Evolutionary conservation across 2,113 vertebrate species (phyloP).

Genomic region (Takifugu bimaculatus): DNA sequence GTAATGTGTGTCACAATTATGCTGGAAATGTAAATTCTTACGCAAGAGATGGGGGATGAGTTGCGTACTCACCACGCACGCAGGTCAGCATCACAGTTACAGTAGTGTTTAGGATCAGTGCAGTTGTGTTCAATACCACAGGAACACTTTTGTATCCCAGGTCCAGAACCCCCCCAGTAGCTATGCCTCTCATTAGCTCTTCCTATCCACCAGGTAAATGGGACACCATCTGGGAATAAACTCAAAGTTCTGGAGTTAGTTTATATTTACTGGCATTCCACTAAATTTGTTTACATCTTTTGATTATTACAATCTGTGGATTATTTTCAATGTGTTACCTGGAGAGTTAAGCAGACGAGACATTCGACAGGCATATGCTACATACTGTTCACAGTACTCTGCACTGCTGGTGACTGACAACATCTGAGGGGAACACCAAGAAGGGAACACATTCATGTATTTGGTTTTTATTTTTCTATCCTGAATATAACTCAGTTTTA

Average conservation of each 20-base stretch:
- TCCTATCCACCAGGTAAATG: constrained; percentile 94
- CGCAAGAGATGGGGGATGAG: neutral
- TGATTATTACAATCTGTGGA: neutral
- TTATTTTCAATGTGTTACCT: constrained; percentile 73
- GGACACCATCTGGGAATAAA: constrained; percentile 78
- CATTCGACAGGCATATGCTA: constrained; percentile 89
- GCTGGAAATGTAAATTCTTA: neutral
- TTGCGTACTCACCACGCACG: constrained; percentile 84
- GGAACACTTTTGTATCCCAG: constrained; percentile 95
- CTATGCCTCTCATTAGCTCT: constrained; percentile 89
- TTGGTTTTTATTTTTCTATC: no score
- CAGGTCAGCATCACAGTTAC: constrained; percentile 94
- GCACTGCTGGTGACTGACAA: constrained; percentile 83
- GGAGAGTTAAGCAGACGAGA: constrained; percentile 90
- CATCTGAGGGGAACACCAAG: constrained; percentile 63
- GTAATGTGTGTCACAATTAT: no score
- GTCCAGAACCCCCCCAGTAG: constrained; percentile 97
- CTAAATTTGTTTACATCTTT: neutral
- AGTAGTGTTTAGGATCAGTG: constrained; percentile 83
- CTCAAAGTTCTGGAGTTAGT: neutral
- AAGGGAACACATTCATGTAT: no score
- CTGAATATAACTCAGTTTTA: no score
- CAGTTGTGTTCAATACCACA: constrained; percentile 97
- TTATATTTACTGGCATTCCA: neutral
- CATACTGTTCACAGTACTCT: constrained; percentile 88